Base-by-base conservation (phyloP, 1,140 invertebrate species). In the Zaprionus ornatus region DNA sequence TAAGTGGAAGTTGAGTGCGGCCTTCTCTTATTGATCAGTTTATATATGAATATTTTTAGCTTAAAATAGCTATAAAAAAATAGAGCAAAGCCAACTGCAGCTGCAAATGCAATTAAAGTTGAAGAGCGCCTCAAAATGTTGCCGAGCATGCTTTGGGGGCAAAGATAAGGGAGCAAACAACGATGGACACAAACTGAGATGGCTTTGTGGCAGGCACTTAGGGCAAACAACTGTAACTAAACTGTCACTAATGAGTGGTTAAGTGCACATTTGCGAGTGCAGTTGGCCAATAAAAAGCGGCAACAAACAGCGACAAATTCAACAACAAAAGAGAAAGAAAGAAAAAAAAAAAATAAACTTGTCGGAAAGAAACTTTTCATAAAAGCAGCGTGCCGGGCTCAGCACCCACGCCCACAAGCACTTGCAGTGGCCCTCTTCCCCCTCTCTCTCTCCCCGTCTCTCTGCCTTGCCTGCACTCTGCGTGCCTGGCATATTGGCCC, bases 401-500 rank as follows among this genome's bases (percentile, higher is more conserved):
- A 23, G 45, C 45, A 50, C 45, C n/a, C 40, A 6, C 25, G 35
- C 10, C 21, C 7, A 3, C 17, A 21, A 7, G 1, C 42, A 48
- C 17, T 71, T 1, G 9, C 4, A 37, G 48, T 48, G 37, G 54
- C 60, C 17, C 40, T 17, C 10, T 3, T 17, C 27, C 15, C 21
- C 23, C 48, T 29, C 32, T 48, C 9, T 27, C 21, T 12, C 35
- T 56, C 15, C 10, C 32, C n/a, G n/a, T 5, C 19, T 35, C 7
- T 21, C 5, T 4, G 13, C 3, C 13, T 1, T 55, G 48, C 45
- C 50, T 21, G 45, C 23, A 50, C 21, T 54, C 70, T 79, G 74
- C 68, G 64, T 88, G 84, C 65, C 54, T 70, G 82, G 84, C 82
- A 88, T 88, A 88, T 88, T 87, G 84, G 84, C 80, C 57, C 74